A percentile compares a stretch with the other conserved stretches of the same genome.
These are phyloP conservation scores for Rhabdomys pumilio DNA, from an alignment of 2,797 vertebrate genomes.

Conservation along the genomic window DNA sequence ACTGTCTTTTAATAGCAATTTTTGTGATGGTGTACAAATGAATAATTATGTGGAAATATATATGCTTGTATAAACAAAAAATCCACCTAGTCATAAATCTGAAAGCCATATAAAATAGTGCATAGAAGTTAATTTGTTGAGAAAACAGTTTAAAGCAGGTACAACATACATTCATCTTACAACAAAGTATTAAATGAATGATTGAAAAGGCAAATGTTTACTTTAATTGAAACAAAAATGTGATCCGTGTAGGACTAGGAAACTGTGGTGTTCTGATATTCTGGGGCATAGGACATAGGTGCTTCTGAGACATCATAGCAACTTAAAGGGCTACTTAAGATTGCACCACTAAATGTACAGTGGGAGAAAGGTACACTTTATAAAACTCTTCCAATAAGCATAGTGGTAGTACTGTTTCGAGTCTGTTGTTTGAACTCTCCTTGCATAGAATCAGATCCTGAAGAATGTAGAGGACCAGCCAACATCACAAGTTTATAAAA, in stretches of 20 bases:
- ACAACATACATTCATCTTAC: background rate
- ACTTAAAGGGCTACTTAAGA: background rate
- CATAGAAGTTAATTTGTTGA: conserved; percentile 36
- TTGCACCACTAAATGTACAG: background rate
- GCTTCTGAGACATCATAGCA: background rate
- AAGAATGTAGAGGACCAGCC: background rate
- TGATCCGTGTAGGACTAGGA: background rate
- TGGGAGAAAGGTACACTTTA: background rate
- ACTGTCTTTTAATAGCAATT: background rate
- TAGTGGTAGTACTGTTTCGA: background rate
- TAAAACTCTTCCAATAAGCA: background rate
- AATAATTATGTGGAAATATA: conserved; percentile 3
- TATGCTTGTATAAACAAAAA: background rate
- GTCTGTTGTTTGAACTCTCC: background rate
- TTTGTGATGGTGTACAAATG: background rate
- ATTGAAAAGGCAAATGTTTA: background rate
- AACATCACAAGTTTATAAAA: background rate
- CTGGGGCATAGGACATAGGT: background rate
- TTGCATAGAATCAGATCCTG: background rate
- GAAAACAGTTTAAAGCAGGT: background rate
- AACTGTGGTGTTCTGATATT: background rate
- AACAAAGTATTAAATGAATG: background rate
- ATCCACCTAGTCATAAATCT: background rate
- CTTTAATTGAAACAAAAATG: background rate
- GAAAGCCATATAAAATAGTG: background rate